Evolutionary conservation across 2,113 vertebrate species (phyloP).

Genomic region (Phainopepla nitens): DNA sequence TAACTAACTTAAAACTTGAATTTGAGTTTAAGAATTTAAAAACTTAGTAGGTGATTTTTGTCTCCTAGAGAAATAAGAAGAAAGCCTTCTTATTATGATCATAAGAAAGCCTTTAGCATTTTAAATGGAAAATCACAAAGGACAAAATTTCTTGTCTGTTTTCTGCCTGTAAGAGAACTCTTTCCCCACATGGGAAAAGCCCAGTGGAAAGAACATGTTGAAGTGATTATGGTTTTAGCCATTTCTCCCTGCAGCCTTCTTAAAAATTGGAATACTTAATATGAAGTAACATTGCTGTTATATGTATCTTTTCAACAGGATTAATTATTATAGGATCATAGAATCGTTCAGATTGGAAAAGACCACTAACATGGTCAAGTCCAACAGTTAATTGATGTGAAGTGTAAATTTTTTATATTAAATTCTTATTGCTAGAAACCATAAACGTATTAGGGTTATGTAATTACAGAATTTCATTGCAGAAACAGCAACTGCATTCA

Average conservation of each 20-base stretch:
- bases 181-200: not conserved
- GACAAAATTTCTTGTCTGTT: not conserved
- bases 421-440: not conserved
- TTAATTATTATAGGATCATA: not conserved
- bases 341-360: not conserved
- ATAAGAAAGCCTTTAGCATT: not conserved
- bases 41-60: not conserved
- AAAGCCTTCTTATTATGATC: not conserved
- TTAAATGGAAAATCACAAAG: not conserved
- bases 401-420: not conserved
- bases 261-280: accelerated
- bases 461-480: not conserved
- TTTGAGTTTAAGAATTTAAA: not conserved
- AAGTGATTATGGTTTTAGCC: not conserved
- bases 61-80: not conserved
- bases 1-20: not conserved
- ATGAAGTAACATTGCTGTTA: not conserved
- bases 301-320: not conserved
- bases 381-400: not conserved
- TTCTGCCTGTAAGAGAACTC: not conserved
- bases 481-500: not conserved
- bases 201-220: not conserved
- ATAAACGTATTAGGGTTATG: not conserved
- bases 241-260: not conserved
- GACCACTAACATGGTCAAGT: not conserved